Evolutionary conservation across 2,797 vertebrate species (phyloP), one percentile per base, ranked within the genome.

Genomic region (Gobionotothen gibberifrons): DNA sequence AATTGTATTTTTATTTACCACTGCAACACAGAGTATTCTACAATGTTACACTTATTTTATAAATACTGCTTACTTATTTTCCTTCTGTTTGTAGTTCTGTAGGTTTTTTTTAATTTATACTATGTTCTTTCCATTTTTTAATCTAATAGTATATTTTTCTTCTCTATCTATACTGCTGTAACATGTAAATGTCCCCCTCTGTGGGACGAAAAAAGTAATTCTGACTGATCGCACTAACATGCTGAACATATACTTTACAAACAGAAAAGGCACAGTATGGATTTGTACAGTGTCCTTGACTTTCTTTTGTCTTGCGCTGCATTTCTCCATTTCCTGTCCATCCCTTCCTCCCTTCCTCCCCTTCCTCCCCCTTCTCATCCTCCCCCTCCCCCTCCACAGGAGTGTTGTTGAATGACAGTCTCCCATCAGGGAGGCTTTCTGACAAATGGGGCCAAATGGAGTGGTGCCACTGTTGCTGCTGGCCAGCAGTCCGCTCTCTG

Each of bases 391-490:
- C 51, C n/a, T 36, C 43, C 40, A 15, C 44, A 1, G 42, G 44
- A 36, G 66, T 10, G 14, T 60, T 19, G 56, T 49, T 82, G 86
- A 85, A 75, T 84, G 90, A 87, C 87, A 73, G 77, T 66, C 72
- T 82, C 88, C 43, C 89, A 87, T 90, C 87, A 85, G 90, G 88
- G 81, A 79, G 84, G 72, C 80, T 81, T 74, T 83, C 86, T 89
- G 85, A 91, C 90, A 93, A 92, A 94, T 90, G 78, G 74, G 81
- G 85, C 86, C 90, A 93, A 91, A 88, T 91, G 89, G 91, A 88
- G 79, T 57, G 12, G 57, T 78, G 89, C 87, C 90, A 91, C 85
- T 79, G 89, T 82, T 85, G 77, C 89, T 76, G 76, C 89, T 87
- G 87, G 85, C 78, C 64, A 63, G 73, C 19, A 66, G 77, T 86